Evolutionary conservation across 2,797 vertebrate genomes (phyloP).

Genomic region (Cephalopachus bancanus): DNA sequence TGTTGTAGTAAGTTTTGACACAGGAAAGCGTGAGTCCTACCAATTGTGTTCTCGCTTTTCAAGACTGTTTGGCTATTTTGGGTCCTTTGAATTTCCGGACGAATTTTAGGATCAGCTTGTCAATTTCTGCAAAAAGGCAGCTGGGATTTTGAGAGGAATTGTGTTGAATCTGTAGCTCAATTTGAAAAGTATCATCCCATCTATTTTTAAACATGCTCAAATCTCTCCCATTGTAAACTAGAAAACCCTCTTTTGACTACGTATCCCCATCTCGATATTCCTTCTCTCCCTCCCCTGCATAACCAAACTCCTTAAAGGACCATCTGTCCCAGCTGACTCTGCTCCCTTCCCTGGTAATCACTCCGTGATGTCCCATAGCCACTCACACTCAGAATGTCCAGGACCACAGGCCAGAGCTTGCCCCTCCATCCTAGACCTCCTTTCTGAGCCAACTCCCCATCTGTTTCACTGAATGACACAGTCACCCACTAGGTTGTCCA

Average conservation of each 20-base stretch:
- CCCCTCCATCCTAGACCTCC: background rate
- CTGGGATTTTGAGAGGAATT: slow-evolving; percentile 37
- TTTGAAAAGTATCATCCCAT: slow-evolving; percentile 12
- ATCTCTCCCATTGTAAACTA: slow-evolving; percentile 42
- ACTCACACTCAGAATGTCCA: background rate
- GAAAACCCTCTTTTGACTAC: slow-evolving; percentile 45
- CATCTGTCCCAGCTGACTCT: background rate
- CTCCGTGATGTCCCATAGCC: background rate
- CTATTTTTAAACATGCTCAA: slow-evolving; percentile 57
- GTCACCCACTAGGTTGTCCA: background rate
- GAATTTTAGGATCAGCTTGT: slow-evolving; percentile 52
- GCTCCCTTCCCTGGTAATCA: background rate
- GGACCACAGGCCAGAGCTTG: background rate
- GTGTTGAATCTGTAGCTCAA: slow-evolving; percentile 21
- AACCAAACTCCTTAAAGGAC: slow-evolving; percentile 12
- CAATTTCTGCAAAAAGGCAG: slow-evolving; percentile 45
- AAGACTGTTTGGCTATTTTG: slow-evolving; percentile 9
- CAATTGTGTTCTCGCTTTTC: slow-evolving; percentile 11
- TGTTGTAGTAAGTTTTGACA: background rate
- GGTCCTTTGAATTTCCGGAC: slow-evolving; percentile 19
- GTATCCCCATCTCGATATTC: background rate
- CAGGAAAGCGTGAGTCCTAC: background rate
- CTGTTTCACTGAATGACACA: background rate
- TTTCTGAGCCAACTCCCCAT: background rate
- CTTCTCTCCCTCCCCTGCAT: background rate